Conservation (phyloP, 2,113 vertebrate genomes). For the Sinocyclocheilus maitianheensis region DNA sequence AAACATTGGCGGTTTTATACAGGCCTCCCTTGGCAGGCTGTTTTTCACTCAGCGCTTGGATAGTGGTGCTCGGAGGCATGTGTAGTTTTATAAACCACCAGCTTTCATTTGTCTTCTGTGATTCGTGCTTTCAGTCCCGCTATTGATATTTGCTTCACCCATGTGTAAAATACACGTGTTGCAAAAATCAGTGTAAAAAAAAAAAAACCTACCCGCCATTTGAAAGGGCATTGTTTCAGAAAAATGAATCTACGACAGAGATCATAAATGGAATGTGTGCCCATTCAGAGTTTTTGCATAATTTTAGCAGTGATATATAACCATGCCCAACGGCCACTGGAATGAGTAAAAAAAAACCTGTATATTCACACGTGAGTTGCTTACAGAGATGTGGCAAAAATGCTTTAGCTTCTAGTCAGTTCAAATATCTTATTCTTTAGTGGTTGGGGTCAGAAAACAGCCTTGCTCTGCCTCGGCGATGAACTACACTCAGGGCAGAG, state of each 20-base stretch:
- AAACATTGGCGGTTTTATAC: constrained; percentile 61
- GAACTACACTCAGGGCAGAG: not conserved
- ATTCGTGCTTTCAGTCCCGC: constrained; percentile 54
- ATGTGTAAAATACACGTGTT: constrained; percentile 64
- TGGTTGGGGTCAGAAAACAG: not conserved
- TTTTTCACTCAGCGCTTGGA: constrained; percentile 44
- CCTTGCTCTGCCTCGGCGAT: not conserved
- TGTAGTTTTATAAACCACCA: constrained; percentile 64
- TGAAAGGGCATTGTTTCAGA: constrained; percentile 39
- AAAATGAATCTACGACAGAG: constrained; percentile 28
- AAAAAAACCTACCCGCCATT: not conserved
- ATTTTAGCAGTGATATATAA: constrained; percentile 14
- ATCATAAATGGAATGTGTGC: constrained; percentile 22
- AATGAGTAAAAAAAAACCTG: not conserved
- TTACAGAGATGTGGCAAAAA: constrained; percentile 9
- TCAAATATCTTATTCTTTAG: not conserved
- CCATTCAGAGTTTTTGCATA: constrained; percentile 20
- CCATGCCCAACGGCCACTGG: not conserved
- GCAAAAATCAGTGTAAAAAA: constrained; percentile 41
- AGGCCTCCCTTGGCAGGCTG: constrained; percentile 34
- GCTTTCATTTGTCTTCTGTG: constrained; percentile 67
- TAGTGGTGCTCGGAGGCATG: constrained; percentile 44
- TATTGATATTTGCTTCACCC: constrained; percentile 64
- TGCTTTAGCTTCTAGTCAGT: constrained; percentile 22
- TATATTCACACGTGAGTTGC: not conserved